These are phyloP conservation scores for Trichomalopsis sarcophagae DNA, from an alignment of 1,140 invertebrate species.

Conservation along the genomic window DNA sequence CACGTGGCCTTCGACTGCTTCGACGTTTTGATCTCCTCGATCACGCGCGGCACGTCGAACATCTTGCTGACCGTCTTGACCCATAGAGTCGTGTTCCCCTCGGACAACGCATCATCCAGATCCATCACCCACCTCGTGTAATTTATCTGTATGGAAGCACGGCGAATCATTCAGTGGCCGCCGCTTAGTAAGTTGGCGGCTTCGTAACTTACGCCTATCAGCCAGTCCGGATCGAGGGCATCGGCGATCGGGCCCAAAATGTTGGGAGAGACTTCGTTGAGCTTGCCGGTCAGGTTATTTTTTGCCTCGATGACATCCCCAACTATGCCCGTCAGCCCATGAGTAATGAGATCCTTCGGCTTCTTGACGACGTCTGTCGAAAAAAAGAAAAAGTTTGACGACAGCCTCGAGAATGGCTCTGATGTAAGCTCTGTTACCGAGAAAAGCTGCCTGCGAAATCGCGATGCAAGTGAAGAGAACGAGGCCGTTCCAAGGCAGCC, in stretches of 20 bases:
- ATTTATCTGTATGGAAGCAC: constrained; percentile 60
- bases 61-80: constrained; percentile 87
- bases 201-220: constrained; percentile 2
- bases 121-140: constrained; percentile 82
- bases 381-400: too few relatives aligned
- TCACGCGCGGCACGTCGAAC: constrained; percentile 87
- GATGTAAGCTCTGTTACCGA: neutral
- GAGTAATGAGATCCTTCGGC: neutral
- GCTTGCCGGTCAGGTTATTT: neutral
- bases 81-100: constrained; percentile 82
- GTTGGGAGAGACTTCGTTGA: neutral
- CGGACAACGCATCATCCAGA: constrained; percentile 76
- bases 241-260: constrained; percentile 27
- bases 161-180: neutral
- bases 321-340: neutral
- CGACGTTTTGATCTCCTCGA: constrained; percentile 89
- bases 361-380: too few relatives aligned
- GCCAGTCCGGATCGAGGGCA: constrained; percentile 38
- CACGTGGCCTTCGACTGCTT: constrained; percentile 93
- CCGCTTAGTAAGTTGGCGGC: too few relatives aligned
- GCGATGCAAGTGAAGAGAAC: neutral
- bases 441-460: neutral
- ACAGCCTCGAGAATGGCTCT: neutral
- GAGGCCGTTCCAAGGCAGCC: neutral
- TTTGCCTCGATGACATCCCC: neutral